Evolutionary conservation across 2,888 invertebrate genomes (phyloP).

Genomic region (Sphaerophoria taeniata): DNA sequence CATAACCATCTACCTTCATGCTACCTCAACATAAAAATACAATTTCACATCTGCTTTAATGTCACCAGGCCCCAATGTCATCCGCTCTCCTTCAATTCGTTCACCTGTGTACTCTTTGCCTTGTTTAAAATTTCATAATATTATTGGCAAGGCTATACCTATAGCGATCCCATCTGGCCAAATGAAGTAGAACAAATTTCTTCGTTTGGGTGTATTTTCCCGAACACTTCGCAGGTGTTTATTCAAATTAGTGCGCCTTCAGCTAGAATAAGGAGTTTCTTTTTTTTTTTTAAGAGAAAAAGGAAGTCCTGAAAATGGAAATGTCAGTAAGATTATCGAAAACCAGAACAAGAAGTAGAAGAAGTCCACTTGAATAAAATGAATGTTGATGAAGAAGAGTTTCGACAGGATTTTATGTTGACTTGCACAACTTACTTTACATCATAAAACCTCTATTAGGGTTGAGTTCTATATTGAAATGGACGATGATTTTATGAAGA

Average conservation of each 20-base stretch:
- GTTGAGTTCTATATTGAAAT: conserved; percentile 8
- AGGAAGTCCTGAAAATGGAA: not conserved
- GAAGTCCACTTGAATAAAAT: conserved; percentile 22
- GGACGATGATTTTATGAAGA: not conserved
- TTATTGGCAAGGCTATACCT: conserved; percentile 27
- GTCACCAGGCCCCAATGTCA: conserved; percentile 8
- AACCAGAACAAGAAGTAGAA: not conserved
- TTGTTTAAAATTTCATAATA: conserved; percentile 31
- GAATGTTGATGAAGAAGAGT: conserved; percentile 23
- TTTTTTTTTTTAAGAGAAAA: not conserved
- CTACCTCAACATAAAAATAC: conserved; percentile 6
- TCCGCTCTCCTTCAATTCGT: not conserved
- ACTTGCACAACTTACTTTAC: conserved; percentile 16
- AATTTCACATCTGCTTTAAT: conserved; percentile 8
- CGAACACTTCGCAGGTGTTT: conserved; percentile 60
- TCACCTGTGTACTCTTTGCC: conserved; percentile 46
- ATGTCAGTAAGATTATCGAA: conserved; percentile 1
- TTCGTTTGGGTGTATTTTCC: not conserved
- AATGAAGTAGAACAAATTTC: conserved; percentile 57
- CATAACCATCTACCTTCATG: not conserved
- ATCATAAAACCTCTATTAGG: not conserved
- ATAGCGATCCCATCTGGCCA: conserved; percentile 20
- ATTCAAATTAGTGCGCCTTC: conserved; percentile 50
- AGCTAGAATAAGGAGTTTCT: conserved; percentile 8
- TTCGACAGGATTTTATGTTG: conserved; percentile 28